Evolutionary conservation across 2,113 vertebrate species (phyloP).

Genomic region (Marmota monax): DNA sequence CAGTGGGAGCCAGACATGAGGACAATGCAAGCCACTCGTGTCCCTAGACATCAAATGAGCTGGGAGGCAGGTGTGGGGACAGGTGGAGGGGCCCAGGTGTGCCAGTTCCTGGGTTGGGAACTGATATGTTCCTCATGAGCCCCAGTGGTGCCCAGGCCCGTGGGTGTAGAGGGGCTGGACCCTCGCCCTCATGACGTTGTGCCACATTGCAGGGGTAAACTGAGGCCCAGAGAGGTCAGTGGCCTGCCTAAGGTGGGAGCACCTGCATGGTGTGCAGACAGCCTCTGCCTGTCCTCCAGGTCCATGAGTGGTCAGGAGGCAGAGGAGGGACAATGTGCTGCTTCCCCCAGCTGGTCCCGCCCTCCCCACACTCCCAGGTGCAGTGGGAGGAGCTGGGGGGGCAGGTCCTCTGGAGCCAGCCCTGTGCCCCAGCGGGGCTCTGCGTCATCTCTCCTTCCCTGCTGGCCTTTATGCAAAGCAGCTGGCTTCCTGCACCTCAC

Average conservation of each 20-base stretch:
- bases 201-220: not conserved
- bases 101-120: too few species aligned
- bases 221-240: not conserved
- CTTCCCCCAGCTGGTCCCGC: too few species aligned
- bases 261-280: too few species aligned
- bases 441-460: not conserved
- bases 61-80: not conserved
- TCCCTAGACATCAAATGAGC: rapidly evolving
- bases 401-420: not conserved
- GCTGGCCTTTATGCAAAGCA: slow-evolving; percentile 14
- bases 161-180: not conserved
- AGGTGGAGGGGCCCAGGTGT: too few species aligned
- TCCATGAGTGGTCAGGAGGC: not conserved
- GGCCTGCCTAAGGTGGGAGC: rapidly evolving
- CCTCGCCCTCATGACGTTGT: not conserved
- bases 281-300: not conserved
- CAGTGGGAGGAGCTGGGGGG: not conserved
- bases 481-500: not conserved
- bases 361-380: not conserved
- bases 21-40: not conserved
- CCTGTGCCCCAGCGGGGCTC: not conserved
- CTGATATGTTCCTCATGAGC: not conserved
- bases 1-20: too few species aligned
- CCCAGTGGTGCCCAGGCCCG: not conserved
- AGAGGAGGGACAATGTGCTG: too few species aligned